Evolutionary conservation across 2,113 vertebrate genomes (phyloP).

Genomic region (Phalacrocorax brasilianus): DNA sequence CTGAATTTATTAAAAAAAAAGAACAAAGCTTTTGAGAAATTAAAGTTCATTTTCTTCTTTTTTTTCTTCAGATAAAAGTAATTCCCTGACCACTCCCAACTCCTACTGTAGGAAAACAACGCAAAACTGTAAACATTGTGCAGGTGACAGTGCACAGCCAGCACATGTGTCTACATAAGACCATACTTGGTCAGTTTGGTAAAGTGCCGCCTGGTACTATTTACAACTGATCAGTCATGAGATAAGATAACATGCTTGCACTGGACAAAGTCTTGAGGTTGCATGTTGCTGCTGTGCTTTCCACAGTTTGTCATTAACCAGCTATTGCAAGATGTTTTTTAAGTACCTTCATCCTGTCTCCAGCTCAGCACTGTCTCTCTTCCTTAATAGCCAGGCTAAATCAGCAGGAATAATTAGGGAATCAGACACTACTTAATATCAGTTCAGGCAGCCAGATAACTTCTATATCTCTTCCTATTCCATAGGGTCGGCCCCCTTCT

Average conservation of each 20-base stretch:
- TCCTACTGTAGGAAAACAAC: not conserved
- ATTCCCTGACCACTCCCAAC: not conserved
- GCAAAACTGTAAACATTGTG: not conserved
- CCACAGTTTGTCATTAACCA: slow-evolving; percentile 61
- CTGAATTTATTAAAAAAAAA: not conserved
- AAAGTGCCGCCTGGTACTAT: not conserved
- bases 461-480: slow-evolving; percentile 9
- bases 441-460: slow-evolving; percentile 29
- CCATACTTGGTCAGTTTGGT: not conserved
- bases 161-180: not conserved
- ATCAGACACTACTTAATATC: slow-evolving; percentile 61
- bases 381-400: slow-evolving; percentile 55
- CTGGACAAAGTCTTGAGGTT: slow-evolving; percentile 57
- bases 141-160: not conserved
- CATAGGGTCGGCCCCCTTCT: not conserved
- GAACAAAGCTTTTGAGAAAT: not conserved
- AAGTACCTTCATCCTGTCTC: slow-evolving; percentile 50
- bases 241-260: slow-evolving; percentile 41
- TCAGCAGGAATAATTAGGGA: slow-evolving; percentile 56
- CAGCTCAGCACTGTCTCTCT: slow-evolving; percentile 33
- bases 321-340: slow-evolving; percentile 57
- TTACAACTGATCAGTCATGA: not conserved
- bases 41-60: not conserved
- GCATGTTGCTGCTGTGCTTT: not conserved
- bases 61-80: not conserved